Evolutionary conservation across 2,888 invertebrate species (phyloP), one percentile per base, ranked within the genome.

Genomic region (Drosophila nr. medialis): DNA sequence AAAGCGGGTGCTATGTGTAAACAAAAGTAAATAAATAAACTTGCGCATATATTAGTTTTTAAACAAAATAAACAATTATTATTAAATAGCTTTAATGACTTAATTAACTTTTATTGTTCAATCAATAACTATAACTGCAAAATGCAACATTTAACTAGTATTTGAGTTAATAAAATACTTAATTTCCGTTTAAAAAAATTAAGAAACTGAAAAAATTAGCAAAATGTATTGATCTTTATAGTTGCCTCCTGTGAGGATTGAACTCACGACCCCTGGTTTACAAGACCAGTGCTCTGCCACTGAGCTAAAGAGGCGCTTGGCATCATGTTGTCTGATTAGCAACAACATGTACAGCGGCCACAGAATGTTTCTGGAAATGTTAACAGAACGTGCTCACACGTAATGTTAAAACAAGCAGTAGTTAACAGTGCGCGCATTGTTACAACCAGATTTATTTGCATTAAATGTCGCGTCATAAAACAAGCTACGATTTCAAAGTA

Each of bases 231-330:
- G 6, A 15, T 4, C 1, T n/a, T 65, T 53, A 8, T 54, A 38
- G 29, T 61, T 96, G 96, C 96, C 96, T 96, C 96, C 96, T 96
- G 96, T 96, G 96, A 96, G 96, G 96, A 95, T 96, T 96, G 96
- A 96, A 96, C 96, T 96, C 96, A 96, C 96, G 96, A 96, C 96
- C 96, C 96, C 96, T 96, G 96, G 96, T 96, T 96, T 96, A 96
- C 96, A 96, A 96, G 96, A 96, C 96, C 96, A 96, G 96, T 96
- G 96, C 96, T 96, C 96, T 96, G 95, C 96, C 96, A 96, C 96
- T 96, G 96, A 96, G 96, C 96, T 96, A 96, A 96, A 96, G 96
- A 96, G 96, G 96, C 96, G 69, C 72, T 72, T 85, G 80, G 4
- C 29, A 18, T 15, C 5, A 7, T 0, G 27, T 13, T 61, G 83